These are phyloP conservation scores for Hiodon alosoides DNA, from an alignment of 2,113 vertebrate genomes.

Conservation along the genomic window DNA sequence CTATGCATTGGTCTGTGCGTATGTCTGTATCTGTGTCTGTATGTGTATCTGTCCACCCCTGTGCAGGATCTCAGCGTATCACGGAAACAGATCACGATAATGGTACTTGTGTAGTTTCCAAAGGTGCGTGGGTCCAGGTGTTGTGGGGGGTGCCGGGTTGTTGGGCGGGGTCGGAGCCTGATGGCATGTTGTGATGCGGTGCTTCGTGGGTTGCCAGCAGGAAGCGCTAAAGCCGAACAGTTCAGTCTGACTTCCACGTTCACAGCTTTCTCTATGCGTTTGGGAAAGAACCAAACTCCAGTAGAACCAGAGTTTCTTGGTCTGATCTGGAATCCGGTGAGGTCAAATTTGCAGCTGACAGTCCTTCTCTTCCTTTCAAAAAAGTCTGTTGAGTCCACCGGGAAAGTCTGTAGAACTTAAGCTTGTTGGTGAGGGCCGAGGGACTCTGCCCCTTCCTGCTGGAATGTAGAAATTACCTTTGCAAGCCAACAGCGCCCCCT, in stretches of 20 bases:
- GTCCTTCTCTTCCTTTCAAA: too few species aligned
- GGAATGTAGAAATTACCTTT: slow-evolving; percentile 15
- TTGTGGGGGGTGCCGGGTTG: too few species aligned
- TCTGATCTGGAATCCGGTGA: too few species aligned
- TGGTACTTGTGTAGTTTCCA: slow-evolving; percentile 86
- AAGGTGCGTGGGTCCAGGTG: slow-evolving; percentile 79
- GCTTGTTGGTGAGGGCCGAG: slow-evolving; percentile 38
- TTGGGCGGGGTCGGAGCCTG: slow-evolving; percentile 25
- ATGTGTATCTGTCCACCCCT: slow-evolving; percentile 72
- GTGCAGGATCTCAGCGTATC: slow-evolving; percentile 93
- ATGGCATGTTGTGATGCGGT: neutral
- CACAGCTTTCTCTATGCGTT: neutral
- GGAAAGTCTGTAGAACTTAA: neutral
- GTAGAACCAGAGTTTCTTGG: too few species aligned
- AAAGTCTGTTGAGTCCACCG: too few species aligned
- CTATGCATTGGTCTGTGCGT: neutral
- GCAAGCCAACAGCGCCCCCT: neutral
- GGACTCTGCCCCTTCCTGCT: slow-evolving; percentile 29
- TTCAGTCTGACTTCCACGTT: neutral
- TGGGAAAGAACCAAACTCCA: too few species aligned
- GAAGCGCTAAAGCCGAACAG: neutral
- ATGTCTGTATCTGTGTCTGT: slow-evolving; percentile 12
- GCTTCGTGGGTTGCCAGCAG: neutral
- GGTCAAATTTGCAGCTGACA: too few species aligned
- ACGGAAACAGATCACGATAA: slow-evolving; percentile 87